A percentile compares a stretch with the other conserved stretches of the same genome.
These are phyloP conservation scores for Tinea trinotella DNA, from an alignment of 2,888 invertebrate genomes.

Conservation along the genomic window DNA sequence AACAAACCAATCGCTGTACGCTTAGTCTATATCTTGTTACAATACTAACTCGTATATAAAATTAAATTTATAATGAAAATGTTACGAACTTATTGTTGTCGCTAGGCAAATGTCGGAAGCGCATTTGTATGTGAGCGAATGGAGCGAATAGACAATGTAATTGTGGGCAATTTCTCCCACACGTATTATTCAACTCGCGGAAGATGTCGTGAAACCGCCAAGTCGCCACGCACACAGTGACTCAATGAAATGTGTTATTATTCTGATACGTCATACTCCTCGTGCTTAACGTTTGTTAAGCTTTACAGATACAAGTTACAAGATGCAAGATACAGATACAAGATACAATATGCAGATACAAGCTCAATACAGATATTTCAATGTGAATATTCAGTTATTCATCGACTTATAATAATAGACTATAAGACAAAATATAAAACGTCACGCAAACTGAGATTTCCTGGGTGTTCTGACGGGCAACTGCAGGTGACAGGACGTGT, in stretches of 20 bases:
- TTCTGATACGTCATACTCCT: background rate
- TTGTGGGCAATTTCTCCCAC: constrained; percentile 15
- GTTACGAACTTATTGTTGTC: constrained; percentile 48
- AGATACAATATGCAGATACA: too few relatives aligned
- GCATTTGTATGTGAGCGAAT: background rate
- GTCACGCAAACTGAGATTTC: too few relatives aligned
- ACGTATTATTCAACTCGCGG: constrained; percentile 2
- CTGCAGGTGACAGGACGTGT: too few relatives aligned
- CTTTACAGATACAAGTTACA: too few relatives aligned
- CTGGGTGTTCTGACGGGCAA: too few relatives aligned
- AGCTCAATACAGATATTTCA: constrained; percentile 26
- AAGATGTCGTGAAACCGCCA: constrained; percentile 4
- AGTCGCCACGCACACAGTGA: constrained; percentile 9
- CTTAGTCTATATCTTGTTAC: too few relatives aligned
- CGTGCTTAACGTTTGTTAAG: background rate
- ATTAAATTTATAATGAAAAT: too few relatives aligned
- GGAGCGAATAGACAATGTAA: background rate
- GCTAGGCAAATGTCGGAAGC: constrained; percentile 24
- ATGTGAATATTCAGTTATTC: background rate
- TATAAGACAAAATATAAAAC: too few relatives aligned
- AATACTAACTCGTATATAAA: too few relatives aligned
- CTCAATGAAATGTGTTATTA: constrained; percentile 10
- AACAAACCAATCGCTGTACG: too few relatives aligned
- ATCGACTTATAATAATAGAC: background rate
- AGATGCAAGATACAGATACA: too few relatives aligned